Conservation (phyloP, 2,113 vertebrate species). For the Macrotus californicus region DNA sequence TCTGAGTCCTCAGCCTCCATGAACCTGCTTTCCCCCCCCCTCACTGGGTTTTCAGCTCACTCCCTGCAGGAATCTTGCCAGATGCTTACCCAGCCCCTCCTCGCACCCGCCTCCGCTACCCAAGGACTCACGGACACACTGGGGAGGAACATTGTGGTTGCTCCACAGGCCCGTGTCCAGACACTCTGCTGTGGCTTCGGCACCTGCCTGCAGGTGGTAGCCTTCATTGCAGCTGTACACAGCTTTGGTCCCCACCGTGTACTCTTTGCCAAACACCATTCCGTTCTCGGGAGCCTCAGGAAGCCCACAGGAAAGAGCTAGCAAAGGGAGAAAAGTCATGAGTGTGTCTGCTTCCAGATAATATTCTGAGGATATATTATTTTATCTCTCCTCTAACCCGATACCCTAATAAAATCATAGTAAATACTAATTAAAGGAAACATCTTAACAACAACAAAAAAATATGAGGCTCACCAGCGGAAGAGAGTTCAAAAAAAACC, state of each 20-base stretch:
- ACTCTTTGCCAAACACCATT: constrained; percentile 91
- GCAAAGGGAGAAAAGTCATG: neutral
- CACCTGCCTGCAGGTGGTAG: constrained; percentile 84
- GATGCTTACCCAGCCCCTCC: neutral
- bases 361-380: neutral
- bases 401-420: neutral
- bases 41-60: neutral
- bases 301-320: constrained; percentile 95
- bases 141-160: constrained; percentile 86
- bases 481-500: neutral
- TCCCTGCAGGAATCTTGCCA: neutral
- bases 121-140: constrained; percentile 87
- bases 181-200: constrained; percentile 84
- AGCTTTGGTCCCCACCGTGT: constrained; percentile 91
- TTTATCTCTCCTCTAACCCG: neutral
- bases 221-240: constrained; percentile 91
- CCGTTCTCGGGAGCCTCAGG: constrained; percentile 91
- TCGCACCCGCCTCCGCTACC: neutral
- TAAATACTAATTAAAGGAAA: neutral
- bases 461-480: neutral
- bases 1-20: neutral
- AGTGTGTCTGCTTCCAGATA: neutral
- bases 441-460: neutral
- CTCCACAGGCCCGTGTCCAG: constrained; percentile 93
- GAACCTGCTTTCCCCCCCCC: neutral